phyloP scores from a whole-genome alignment of 2,888 invertebrate genomes.

The Polydesmus complanatus region DNA sequence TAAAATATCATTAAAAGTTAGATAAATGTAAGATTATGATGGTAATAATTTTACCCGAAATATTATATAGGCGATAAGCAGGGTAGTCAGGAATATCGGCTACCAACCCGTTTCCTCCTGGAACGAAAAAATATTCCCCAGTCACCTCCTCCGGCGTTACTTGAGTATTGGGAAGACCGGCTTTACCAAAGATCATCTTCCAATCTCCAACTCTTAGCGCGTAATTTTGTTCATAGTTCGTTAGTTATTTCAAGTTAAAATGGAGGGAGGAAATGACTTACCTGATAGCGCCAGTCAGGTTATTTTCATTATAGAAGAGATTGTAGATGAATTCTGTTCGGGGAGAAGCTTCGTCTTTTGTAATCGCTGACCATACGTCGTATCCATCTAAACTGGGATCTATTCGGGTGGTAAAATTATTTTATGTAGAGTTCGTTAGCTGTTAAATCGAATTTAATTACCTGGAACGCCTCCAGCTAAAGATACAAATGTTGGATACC shows the following conservation, averaged over 20 bases:
- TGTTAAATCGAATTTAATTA: not conserved
- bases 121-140: not conserved
- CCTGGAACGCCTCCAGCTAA: constrained; percentile 28
- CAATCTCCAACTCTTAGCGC: not conserved
- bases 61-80: constrained; percentile 5
- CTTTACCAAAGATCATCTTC: not conserved
- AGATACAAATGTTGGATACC: constrained; percentile 33
- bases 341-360: not conserved
- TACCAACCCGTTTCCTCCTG: not conserved
- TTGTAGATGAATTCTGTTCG: constrained; percentile 7
- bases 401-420: not conserved
- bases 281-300: constrained; percentile 8
- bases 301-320: not conserved
- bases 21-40: too few species aligned
- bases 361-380: constrained; percentile 9
- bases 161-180: not conserved
- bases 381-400: constrained; percentile 5
- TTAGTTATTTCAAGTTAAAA: too few species aligned
- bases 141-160: not conserved
- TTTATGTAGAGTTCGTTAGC: not conserved
- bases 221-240: too few species aligned
- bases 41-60: not conserved
- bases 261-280: too few species aligned
- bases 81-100: constrained; percentile 5
- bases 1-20: too few species aligned